Conservation (phyloP, 2,113 vertebrate genomes). For the Brachyhypopomus occidentalis region DNA sequence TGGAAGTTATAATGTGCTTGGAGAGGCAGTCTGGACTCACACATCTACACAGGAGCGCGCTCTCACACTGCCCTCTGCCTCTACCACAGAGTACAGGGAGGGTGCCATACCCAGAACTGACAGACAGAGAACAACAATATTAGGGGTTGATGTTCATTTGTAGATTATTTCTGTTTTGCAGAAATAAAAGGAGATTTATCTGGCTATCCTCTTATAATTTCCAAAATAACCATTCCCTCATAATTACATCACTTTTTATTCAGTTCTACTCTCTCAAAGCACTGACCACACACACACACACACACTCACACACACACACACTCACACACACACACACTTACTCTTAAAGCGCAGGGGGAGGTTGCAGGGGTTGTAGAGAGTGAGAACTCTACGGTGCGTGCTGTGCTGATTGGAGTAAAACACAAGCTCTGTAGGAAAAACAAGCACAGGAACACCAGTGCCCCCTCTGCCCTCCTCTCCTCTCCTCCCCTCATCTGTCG, state of each 20-base stretch:
- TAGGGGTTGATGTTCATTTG: background rate
- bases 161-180: no score
- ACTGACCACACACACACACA: background rate
- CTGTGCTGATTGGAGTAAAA: constrained; percentile 67
- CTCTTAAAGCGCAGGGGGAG: constrained; percentile 68
- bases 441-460: constrained; percentile 59
- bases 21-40: constrained; percentile 54
- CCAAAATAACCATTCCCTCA: no score
- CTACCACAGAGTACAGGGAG: constrained; percentile 67
- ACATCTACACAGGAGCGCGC: constrained; percentile 73
- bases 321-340: constrained; percentile 37
- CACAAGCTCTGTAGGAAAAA: constrained; percentile 68
- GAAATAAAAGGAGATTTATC: no score
- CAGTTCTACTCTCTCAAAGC: no score
- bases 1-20: background rate
- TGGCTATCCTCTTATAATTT: no score
- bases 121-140: background rate
- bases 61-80: constrained; percentile 68
- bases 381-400: constrained; percentile 68
- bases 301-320: background rate
- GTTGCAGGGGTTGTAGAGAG: constrained; percentile 72
- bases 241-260: no score
- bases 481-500: background rate
- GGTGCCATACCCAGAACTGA: constrained; percentile 70
- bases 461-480: background rate